phyloP scores from a whole-genome alignment of 53 echinoderm and acorn worm genomes.

The Pentamera pediparva region DNA sequence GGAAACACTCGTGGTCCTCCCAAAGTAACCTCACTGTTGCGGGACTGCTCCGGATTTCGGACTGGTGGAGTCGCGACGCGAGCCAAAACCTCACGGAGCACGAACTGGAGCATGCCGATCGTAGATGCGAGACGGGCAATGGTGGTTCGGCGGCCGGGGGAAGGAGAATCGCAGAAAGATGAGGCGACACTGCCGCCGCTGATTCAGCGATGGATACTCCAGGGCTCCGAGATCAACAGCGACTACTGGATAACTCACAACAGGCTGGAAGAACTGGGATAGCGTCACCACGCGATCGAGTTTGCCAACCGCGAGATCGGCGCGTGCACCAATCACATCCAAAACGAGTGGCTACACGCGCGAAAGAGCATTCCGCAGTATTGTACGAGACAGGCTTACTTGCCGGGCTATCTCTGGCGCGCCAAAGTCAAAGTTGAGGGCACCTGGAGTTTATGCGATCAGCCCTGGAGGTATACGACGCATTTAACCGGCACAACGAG shows the following conservation, averaged over 20 bases:
- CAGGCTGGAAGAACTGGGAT: constrained; percentile 23
- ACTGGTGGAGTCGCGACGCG: constrained; percentile 34
- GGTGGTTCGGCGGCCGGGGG: constrained; percentile 44
- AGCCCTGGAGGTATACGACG: background rate
- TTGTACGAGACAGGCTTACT: background rate
- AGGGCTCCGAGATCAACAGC: constrained; percentile 6
- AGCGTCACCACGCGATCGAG: constrained; percentile 40
- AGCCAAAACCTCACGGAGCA: constrained; percentile 9
- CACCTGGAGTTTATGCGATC: background rate
- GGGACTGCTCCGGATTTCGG: constrained; percentile 28
- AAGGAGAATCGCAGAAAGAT: constrained; percentile 21
- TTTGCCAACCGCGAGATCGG: constrained; percentile 1
- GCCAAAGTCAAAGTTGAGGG: background rate
- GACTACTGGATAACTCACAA: constrained; percentile 38
- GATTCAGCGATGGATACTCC: constrained; percentile 25
- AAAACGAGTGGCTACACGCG: background rate
- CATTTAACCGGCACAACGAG: background rate
- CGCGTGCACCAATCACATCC: background rate
- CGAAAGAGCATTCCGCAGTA: background rate
- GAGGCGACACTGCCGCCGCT: constrained; percentile 28
- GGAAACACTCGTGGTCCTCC: constrained; percentile 37
- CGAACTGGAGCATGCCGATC: constrained; percentile 10
- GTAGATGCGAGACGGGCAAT: constrained; percentile 17
- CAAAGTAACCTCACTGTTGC: constrained; percentile 27
- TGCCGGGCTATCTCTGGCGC: background rate